A percentile compares a stretch with the other conserved stretches of the same genome.
Conservation (phyloP, 2,797 vertebrate genomes). For the Pipistrellus pipistrellus region DNA sequence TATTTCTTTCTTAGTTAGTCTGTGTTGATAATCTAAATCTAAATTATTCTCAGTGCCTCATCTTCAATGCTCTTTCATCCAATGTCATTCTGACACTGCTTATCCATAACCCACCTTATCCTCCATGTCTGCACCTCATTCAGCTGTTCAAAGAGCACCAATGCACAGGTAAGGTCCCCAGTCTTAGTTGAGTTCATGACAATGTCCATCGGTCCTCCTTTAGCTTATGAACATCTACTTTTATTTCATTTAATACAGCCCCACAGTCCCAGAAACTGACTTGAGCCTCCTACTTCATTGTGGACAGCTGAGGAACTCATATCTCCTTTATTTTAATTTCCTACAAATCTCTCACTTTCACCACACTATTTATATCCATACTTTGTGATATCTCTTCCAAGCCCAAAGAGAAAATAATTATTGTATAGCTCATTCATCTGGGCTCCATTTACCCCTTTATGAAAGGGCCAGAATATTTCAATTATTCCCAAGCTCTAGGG, state of each 20-base stretch:
- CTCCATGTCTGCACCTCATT: neutral
- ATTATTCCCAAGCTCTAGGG: neutral
- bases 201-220: rapidly evolving
- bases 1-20: neutral
- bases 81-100: neutral
- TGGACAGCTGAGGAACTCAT: neutral
- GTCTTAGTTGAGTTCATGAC: neutral
- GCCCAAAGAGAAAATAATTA: neutral
- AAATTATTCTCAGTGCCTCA: neutral
- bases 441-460: neutral
- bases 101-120: neutral
- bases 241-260: neutral
- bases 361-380: neutral
- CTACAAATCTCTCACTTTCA: neutral
- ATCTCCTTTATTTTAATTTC: neutral
- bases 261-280: neutral
- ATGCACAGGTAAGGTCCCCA: neutral
- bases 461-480: neutral
- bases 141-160: neutral
- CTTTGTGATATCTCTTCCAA: neutral
- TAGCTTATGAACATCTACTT: neutral
- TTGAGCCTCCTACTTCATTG: neutral
- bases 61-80: neutral
- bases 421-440: neutral
- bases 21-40: neutral